Evolutionary conservation across 1,140 invertebrate species (phyloP), one percentile per base, ranked within the genome.

Genomic region (Bombus pascuorum): DNA sequence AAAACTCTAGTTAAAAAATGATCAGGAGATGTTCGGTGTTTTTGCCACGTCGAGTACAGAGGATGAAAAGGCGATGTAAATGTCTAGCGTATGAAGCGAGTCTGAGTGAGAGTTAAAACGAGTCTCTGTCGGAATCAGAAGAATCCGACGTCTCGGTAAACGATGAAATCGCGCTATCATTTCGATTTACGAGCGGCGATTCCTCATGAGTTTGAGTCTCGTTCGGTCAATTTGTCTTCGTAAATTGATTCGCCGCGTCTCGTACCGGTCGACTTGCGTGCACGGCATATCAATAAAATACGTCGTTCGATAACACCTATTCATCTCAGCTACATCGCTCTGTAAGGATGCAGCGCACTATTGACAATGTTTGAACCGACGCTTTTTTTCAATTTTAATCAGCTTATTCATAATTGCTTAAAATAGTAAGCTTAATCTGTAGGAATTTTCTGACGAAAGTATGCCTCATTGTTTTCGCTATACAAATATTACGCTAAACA

Each of bases 231-330:
- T 42, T 72, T 72, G 70, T 39, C 70, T 72, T 42, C 28, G 37
- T 42, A 72, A 72, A 72, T 72, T 72, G 70, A 72, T 72, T 72
- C 70, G 39, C 39, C 28, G 10, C 25, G 37, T 42, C 70, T 72
- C 34, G 37, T 72, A 25, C 37, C n/a, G 70, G 13, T 25, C 5
- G 13, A 72, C 37, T 15, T 12, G 39, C 39, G 70, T 72, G 39
- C 42, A n/a, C 39, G 10, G 70, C 70, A 42, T 72, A 72, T 42
- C 70, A 28, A 72, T 72, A 72, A 2, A 39, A 25, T 6, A 13
- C 42, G 39, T 72, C 37, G 70, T 15, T 42, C 70, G 28, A 39
- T 28, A 42, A 42, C 47, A 53, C 18, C 47, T 72, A 72, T 72
- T 42, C n/a, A 42, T 42, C 28, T 5, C n/a, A 72, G 39, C 28